These are phyloP conservation scores for Hypena proboscidalis DNA, from an alignment of 2,888 invertebrate genomes.

Conservation along the genomic window DNA sequence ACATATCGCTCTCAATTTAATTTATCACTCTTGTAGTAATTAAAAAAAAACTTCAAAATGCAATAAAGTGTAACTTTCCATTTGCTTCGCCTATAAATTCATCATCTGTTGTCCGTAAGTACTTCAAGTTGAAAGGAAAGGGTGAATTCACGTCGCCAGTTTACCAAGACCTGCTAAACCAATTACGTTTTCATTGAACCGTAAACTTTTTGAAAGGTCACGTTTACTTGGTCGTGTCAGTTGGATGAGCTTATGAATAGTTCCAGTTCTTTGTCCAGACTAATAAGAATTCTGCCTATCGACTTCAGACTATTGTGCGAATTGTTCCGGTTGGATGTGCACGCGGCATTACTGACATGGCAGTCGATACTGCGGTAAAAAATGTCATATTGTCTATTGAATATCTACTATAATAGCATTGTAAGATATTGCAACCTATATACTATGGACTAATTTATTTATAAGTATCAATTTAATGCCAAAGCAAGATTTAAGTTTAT, in stretches of 20 bases:
- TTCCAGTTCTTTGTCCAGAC: conserved; percentile 48
- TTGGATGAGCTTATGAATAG: conserved; percentile 53
- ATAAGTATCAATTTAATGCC: too few relatives aligned
- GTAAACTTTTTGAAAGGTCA: conserved; percentile 40
- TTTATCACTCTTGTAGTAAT: background rate
- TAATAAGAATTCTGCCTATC: conserved; percentile 47
- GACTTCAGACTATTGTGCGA: conserved; percentile 46
- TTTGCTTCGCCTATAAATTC: conserved; percentile 24
- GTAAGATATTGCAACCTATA: too few relatives aligned
- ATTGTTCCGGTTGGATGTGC: conserved; percentile 43
- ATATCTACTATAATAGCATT: too few relatives aligned
- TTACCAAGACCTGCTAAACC: conserved; percentile 49
- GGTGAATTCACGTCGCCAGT: conserved; percentile 50
- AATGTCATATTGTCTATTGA: conserved; percentile 5
- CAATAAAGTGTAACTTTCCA: conserved; percentile 15
- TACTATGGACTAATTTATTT: too few relatives aligned
- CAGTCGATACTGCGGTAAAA: too few relatives aligned
- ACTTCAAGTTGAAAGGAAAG: conserved; percentile 48
- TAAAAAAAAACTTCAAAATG: background rate
- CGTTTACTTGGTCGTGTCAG: conserved; percentile 44
- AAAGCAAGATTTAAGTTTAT: too few relatives aligned
- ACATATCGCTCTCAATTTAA: background rate
- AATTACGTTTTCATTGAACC: conserved; percentile 36
- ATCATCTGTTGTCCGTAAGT: conserved; percentile 17
- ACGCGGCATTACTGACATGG: conserved; percentile 14